Conservation (phyloP, 1,140 invertebrate genomes). For the Drosophila kurseongensis region DNA sequence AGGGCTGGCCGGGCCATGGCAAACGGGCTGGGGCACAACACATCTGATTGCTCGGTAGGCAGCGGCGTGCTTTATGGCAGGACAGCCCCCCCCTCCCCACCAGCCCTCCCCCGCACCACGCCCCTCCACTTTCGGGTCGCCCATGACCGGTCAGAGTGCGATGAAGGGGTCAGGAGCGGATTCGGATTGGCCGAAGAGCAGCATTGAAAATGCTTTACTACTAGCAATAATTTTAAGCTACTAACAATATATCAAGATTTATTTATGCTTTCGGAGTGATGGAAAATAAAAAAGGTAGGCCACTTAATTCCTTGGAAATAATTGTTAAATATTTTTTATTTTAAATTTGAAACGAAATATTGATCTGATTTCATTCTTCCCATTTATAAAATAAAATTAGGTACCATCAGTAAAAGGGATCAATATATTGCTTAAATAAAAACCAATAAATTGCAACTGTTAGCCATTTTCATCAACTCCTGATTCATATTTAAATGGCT, state of each 20-base stretch:
- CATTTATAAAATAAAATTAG: too few relatives aligned
- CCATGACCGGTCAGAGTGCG: constrained; percentile 66
- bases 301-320: too few relatives aligned
- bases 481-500: neutral
- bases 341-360: too few relatives aligned
- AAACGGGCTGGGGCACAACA: constrained; percentile 40
- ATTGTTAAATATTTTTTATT: too few relatives aligned
- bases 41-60: constrained; percentile 74
- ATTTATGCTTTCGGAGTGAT: neutral
- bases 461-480: too few relatives aligned
- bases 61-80: constrained; percentile 65
- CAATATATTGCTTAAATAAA: too few relatives aligned
- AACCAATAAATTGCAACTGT: too few relatives aligned
- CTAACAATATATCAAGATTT: neutral
- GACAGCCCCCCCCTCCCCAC: constrained; percentile 22
- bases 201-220: neutral
- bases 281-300: too few relatives aligned
- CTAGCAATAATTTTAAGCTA: neutral
- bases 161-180: constrained; percentile 23
- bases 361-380: too few relatives aligned
- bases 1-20: constrained; percentile 50
- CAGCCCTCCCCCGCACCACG: constrained; percentile 5
- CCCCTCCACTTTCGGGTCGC: constrained; percentile 27
- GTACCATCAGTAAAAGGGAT: too few relatives aligned
- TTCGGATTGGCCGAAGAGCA: neutral